phyloP scores from a whole-genome alignment of 2,113 vertebrate species.

The Cacatua alba region DNA sequence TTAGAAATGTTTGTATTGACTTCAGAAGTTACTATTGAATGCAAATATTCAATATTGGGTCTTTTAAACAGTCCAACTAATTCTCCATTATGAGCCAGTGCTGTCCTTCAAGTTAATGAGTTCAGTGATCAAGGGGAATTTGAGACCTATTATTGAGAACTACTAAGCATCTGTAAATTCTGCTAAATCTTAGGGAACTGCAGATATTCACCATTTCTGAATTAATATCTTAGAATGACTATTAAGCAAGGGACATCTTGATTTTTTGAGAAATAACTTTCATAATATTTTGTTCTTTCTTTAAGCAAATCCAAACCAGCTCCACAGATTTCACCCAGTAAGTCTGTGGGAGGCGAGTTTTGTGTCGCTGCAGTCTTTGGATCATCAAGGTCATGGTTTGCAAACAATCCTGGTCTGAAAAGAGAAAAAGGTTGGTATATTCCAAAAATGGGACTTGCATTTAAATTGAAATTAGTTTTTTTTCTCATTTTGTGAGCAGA shows the following conservation, averaged over 20 bases:
- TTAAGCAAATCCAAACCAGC: slow-evolving; percentile 94
- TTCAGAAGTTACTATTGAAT: neutral
- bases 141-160: neutral
- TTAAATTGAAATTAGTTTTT: neutral
- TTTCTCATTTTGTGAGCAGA: neutral
- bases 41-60: neutral
- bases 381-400: slow-evolving; percentile 94
- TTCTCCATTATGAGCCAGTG: neutral
- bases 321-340: slow-evolving; percentile 97
- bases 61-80: neutral
- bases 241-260: neutral
- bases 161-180: neutral
- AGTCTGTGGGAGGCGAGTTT: slow-evolving; percentile 94
- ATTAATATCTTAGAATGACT: neutral
- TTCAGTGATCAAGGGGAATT: neutral
- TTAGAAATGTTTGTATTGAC: neutral
- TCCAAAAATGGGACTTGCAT: neutral
- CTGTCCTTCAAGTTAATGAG: neutral
- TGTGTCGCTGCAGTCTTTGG: slow-evolving; percentile 92
- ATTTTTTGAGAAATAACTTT: neutral
- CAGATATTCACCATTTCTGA: neutral
- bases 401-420: slow-evolving; percentile 92
- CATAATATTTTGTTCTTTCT: slow-evolving; percentile 64
- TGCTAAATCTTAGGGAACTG: neutral
- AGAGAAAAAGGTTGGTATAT: slow-evolving; percentile 91